phyloP scores from a whole-genome alignment of 1,140 invertebrate genomes.

The Megathymus violae region DNA sequence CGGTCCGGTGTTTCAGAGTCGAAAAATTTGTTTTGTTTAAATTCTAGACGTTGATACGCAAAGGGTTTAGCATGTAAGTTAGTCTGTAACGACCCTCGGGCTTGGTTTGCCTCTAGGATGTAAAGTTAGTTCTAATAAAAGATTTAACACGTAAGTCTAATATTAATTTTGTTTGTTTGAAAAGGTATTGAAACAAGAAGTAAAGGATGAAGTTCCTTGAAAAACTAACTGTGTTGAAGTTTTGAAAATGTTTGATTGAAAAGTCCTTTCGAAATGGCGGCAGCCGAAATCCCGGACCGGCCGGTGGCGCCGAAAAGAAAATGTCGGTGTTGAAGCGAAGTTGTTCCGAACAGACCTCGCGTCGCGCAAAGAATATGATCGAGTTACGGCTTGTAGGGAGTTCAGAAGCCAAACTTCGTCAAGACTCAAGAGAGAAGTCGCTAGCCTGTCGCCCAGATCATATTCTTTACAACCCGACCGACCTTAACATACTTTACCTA shows the following conservation, averaged over 20 bases:
- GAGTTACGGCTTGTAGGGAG: slow-evolving; percentile 46
- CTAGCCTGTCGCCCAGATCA: slow-evolving; percentile 57
- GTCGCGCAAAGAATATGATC: slow-evolving; percentile 78
- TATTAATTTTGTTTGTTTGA: slow-evolving; percentile 85
- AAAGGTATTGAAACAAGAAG: slow-evolving; percentile 85
- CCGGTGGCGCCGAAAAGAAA: slow-evolving; percentile 56
- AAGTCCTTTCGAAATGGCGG: slow-evolving; percentile 72
- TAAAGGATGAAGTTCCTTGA: slow-evolving; percentile 85
- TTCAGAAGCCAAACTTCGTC: slow-evolving; percentile 54
- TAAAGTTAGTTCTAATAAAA: slow-evolving; percentile 78
- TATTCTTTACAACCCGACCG: slow-evolving; percentile 73
- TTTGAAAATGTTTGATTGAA: slow-evolving; percentile 80
- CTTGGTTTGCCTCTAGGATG: slow-evolving; percentile 67
- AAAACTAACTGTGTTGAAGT: slow-evolving; percentile 82
- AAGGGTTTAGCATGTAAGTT: slow-evolving; percentile 69
- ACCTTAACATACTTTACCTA: slow-evolving; percentile 25
- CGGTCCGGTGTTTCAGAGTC: slow-evolving; percentile 29
- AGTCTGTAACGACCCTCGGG: slow-evolving; percentile 61
- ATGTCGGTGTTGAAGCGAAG: slow-evolving; percentile 55
- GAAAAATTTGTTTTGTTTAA: slow-evolving; percentile 50
- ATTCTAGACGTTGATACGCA: slow-evolving; percentile 44
- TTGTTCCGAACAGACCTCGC: slow-evolving; percentile 49
- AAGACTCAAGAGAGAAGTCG: slow-evolving; percentile 68
- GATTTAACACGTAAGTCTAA: slow-evolving; percentile 81
- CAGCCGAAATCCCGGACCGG: slow-evolving; percentile 62